These are phyloP conservation scores for Xestia ashworthii DNA, from an alignment of 2,888 invertebrate genomes.

Conservation along the genomic window DNA sequence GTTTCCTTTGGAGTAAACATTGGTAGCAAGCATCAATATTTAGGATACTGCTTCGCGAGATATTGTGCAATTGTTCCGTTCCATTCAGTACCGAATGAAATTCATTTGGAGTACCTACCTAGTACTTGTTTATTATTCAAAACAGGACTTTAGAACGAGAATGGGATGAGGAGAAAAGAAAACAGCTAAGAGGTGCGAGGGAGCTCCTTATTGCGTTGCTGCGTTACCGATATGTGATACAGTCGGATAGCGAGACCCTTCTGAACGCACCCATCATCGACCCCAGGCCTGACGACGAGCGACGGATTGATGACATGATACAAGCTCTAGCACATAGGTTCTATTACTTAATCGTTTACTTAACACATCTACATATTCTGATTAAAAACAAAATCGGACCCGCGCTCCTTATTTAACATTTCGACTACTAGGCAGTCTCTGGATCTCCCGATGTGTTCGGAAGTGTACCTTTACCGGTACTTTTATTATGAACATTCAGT, in stretches of 20 bases:
- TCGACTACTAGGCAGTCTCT: too few species aligned
- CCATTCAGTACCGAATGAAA: background rate
- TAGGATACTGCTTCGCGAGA: background rate
- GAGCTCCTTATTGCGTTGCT: constrained; percentile 82
- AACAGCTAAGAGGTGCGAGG: constrained; percentile 78
- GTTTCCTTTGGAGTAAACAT: background rate
- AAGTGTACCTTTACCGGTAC: background rate
- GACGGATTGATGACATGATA: constrained; percentile 75
- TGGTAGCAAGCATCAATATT: background rate
- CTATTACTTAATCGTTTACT: background rate
- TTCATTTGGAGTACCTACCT: background rate
- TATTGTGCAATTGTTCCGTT: background rate
- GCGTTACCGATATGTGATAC: constrained; percentile 79
- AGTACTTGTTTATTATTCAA: background rate
- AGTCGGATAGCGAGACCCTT: constrained; percentile 75
- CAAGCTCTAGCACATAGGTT: constrained; percentile 82
- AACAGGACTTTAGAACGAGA: constrained; percentile 82
- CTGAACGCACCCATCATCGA: constrained; percentile 80
- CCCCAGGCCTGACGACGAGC: constrained; percentile 75
- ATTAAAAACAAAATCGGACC: too few species aligned
- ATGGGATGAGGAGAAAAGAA: constrained; percentile 78
- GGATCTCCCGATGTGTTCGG: too few species aligned
- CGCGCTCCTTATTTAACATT: too few species aligned
- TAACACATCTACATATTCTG: too few species aligned
- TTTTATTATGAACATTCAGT: background rate